Conservation (phyloP, 2,888 invertebrate species). For the Romanomermis culicivorax region DNA sequence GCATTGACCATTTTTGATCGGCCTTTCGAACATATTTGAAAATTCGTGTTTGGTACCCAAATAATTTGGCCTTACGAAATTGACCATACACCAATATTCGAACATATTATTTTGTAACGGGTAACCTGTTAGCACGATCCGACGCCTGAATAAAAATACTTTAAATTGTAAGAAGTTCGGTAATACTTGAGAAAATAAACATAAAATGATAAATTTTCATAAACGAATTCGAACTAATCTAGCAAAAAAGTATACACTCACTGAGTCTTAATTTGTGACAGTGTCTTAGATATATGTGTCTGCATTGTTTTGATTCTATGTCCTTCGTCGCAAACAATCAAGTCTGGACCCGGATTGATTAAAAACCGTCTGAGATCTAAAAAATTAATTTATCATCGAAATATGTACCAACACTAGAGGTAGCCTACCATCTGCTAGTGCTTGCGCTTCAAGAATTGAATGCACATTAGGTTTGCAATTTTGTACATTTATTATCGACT, state of each 20-base stretch:
- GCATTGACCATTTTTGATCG: slow-evolving; percentile 94
- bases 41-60: slow-evolving; percentile 89
- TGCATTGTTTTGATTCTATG: slow-evolving; percentile 94
- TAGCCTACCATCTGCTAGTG: no score
- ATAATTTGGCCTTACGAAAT: slow-evolving; percentile 91
- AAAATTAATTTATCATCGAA: no score
- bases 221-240: no score
- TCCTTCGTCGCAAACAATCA: slow-evolving; percentile 86
- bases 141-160: slow-evolving; percentile 38
- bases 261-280: slow-evolving; percentile 76
- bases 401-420: no score
- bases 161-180: neutral
- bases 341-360: slow-evolving; percentile 71
- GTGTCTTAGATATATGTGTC: slow-evolving; percentile 77
- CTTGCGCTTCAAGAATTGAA: no score
- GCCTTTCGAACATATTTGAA: slow-evolving; percentile 92
- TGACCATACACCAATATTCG: slow-evolving; percentile 39
- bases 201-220: no score
- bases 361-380: slow-evolving; percentile 62
- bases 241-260: no score
- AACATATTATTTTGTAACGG: slow-evolving; percentile 89
- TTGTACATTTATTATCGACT: no score
- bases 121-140: slow-evolving; percentile 89
- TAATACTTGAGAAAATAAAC: neutral
- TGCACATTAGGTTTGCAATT: no score